phyloP scores from a whole-genome alignment of 1,140 invertebrate genomes.

The Drosophila hydei region DNA sequence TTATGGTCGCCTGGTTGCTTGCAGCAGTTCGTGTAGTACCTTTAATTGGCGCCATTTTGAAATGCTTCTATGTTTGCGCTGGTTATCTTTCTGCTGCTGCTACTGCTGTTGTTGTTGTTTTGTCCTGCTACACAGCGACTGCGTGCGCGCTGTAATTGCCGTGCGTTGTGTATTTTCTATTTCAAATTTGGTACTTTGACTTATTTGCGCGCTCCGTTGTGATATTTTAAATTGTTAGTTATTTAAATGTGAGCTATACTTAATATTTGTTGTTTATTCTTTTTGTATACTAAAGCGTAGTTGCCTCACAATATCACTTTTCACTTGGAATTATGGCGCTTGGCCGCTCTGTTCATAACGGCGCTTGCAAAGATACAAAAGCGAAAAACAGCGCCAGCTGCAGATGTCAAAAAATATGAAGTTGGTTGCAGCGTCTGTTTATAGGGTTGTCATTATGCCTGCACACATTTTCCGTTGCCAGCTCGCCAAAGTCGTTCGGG shows the following conservation, averaged over 20 bases:
- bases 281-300: constrained; percentile 23
- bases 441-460: constrained; percentile 34
- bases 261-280: constrained; percentile 27
- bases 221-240: constrained; percentile 1
- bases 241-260: constrained; percentile 14
- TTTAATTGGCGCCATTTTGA: constrained; percentile 83
- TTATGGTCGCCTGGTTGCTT: constrained; percentile 47
- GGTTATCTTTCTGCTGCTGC: constrained; percentile 19
- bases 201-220: constrained; percentile 20
- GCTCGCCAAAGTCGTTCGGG: not conserved
- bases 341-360: constrained; percentile 60
- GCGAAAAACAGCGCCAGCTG: constrained; percentile 57
- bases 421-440: constrained; percentile 48
- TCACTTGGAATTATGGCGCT: constrained; percentile 53
- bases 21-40: constrained; percentile 57
- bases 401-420: constrained; percentile 41
- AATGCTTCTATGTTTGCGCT: constrained; percentile 37
- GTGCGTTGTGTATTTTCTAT: constrained; percentile 34
- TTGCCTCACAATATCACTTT: constrained; percentile 47
- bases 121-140: constrained; percentile 45
- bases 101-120: constrained; percentile 5
- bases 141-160: constrained; percentile 39
- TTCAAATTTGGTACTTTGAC: constrained; percentile 51
- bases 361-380: constrained; percentile 66
- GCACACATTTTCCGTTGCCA: constrained; percentile 22